phyloP scores from a whole-genome alignment of 2,797 vertebrate species.

The Scomberomorus guttatus region DNA sequence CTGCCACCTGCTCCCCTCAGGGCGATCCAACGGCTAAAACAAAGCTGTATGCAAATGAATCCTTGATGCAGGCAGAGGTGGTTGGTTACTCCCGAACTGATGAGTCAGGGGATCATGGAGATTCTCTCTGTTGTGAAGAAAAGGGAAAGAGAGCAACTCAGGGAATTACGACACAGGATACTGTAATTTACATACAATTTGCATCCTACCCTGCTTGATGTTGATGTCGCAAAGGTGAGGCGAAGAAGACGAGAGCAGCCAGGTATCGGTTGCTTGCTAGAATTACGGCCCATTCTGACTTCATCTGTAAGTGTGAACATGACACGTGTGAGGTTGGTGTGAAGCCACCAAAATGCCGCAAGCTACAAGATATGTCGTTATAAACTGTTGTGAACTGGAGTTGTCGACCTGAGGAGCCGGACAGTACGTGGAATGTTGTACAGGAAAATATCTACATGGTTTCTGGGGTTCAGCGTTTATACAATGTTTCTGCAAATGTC shows the following conservation, averaged over 20 bases:
- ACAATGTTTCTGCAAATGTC: neutral
- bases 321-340: neutral
- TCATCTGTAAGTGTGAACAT: slow-evolving; percentile 27
- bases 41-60: slow-evolving; percentile 83
- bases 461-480: neutral
- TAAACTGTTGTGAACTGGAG: neutral
- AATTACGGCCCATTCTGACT: neutral
- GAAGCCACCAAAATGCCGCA: slow-evolving; percentile 8
- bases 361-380: neutral
- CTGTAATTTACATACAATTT: slow-evolving; percentile 75
- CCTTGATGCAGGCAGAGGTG: slow-evolving; percentile 21
- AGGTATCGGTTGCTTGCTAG: slow-evolving; percentile 1
- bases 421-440: neutral
- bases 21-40: slow-evolving; percentile 63
- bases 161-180: slow-evolving; percentile 4
- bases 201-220: slow-evolving; percentile 30
- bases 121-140: slow-evolving; percentile 11
- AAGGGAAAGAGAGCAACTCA: neutral
- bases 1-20: slow-evolving; percentile 69
- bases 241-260: slow-evolving; percentile 1
- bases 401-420: neutral
- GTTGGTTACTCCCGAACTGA: slow-evolving; percentile 54
- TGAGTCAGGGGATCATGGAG: slow-evolving; percentile 48
- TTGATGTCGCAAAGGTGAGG: neutral
- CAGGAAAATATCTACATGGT: neutral